Conservation (phyloP, 2,797 vertebrate genomes). For the Liasis olivaceus region DNA sequence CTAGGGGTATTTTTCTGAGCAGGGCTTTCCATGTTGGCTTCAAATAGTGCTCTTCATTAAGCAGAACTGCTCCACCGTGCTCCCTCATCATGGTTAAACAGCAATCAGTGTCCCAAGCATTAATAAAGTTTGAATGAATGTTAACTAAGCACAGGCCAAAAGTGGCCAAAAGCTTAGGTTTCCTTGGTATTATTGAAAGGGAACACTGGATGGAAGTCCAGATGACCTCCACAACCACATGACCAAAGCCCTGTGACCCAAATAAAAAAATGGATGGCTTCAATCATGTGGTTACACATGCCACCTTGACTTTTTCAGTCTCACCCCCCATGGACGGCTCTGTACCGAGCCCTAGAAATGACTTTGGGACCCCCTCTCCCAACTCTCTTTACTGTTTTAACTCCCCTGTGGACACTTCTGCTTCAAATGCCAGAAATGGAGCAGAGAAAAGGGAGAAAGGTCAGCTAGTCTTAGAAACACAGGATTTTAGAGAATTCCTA, state of each 20-base stretch:
- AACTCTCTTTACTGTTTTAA: neutral
- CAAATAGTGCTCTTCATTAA: neutral
- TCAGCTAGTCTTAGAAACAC: neutral
- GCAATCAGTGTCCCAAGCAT: neutral
- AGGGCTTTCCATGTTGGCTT: neutral
- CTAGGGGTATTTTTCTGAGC: neutral
- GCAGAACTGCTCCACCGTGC: neutral
- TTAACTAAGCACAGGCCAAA: neutral
- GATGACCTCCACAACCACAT: neutral
- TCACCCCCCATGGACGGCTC: neutral
- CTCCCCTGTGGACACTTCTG: neutral
- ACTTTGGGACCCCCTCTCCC: neutral
- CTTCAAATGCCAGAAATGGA: neutral
- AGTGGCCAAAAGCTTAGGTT: neutral
- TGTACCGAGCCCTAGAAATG: neutral
- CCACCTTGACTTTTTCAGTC: neutral
- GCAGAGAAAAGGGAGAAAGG: neutral
- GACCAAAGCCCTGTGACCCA: neutral
- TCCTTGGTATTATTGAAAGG: neutral
- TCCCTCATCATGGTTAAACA: neutral
- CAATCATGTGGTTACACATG: neutral
- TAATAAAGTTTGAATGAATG: neutral
- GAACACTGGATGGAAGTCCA: neutral
- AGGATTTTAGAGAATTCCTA: neutral
- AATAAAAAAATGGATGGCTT: neutral